phyloP scores from a whole-genome alignment of 2,797 vertebrate genomes.

The Sarcoramphus papa region DNA sequence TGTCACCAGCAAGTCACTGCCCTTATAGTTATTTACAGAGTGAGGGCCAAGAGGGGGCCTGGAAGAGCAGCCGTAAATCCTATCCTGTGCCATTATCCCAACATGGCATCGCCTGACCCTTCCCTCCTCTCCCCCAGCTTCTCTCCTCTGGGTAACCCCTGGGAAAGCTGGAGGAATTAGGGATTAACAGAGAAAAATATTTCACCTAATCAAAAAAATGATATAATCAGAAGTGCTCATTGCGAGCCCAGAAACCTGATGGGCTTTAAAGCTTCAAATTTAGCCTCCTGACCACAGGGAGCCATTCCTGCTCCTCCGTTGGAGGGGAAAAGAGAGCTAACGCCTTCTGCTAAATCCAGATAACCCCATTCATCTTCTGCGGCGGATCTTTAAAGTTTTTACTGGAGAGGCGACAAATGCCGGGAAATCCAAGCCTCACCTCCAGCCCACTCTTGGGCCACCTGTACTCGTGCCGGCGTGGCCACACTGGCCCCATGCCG shows the following conservation, averaged over 20 bases:
- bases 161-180: neutral
- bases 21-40: neutral
- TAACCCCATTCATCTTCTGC: slow-evolving; percentile 5
- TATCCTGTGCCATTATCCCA: neutral
- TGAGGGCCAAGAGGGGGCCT: neutral
- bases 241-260: neutral
- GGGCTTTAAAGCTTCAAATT: slow-evolving; percentile 22
- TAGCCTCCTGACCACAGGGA: neutral
- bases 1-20: neutral
- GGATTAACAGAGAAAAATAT: slow-evolving; percentile 25
- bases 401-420: neutral
- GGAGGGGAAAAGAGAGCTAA: neutral
- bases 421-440: neutral
- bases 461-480: neutral
- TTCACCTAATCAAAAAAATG: neutral
- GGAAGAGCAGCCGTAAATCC: neutral
- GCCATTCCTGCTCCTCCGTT: neutral
- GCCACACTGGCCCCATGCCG: neutral
- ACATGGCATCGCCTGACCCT: fast-evolving
- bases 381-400: neutral
- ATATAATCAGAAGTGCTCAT: neutral
- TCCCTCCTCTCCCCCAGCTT: neutral
- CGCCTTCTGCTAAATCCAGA: slow-evolving; percentile 27
- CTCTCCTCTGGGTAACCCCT: neutral
- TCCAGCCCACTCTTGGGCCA: neutral